Evolutionary conservation across 2,797 vertebrate species (phyloP).

Genomic region (Nannoperca obscura): DNA sequence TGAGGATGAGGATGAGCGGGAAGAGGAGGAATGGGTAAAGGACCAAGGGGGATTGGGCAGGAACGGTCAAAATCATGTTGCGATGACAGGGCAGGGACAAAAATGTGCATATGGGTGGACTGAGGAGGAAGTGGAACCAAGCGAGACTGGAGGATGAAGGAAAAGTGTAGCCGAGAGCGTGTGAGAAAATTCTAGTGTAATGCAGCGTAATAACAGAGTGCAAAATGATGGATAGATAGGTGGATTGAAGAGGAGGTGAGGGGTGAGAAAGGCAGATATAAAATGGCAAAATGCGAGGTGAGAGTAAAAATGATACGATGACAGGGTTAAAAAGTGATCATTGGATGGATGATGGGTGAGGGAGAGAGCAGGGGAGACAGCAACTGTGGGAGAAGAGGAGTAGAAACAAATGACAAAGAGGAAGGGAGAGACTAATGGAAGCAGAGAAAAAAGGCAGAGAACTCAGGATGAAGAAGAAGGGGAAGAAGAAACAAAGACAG

Average conservation of each 20-base stretch:
- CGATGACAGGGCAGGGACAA: too few species aligned
- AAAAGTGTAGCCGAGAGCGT: too few species aligned
- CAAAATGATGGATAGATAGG: conserved; percentile 44
- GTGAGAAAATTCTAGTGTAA: too few species aligned
- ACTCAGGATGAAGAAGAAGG: not conserved
- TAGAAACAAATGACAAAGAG: conserved; percentile 8
- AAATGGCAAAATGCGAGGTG: conserved; percentile 10
- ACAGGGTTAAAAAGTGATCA: conserved; percentile 52
- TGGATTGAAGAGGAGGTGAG: conserved; percentile 12
- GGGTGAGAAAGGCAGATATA: conserved; percentile 16
- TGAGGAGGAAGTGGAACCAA: too few species aligned
- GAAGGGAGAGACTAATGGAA: not conserved
- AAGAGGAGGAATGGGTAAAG: too few species aligned
- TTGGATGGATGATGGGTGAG: conserved; percentile 45
- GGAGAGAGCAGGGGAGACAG: conserved; percentile 12
- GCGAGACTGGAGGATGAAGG: too few species aligned
- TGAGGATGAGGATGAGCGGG: too few species aligned
- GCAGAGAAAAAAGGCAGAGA: too few species aligned
- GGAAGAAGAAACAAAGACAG: conserved; percentile 5
- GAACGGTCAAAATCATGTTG: too few species aligned
- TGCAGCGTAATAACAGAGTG: not conserved
- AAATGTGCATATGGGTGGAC: too few species aligned
- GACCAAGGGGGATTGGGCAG: too few species aligned
- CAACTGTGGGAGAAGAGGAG: not conserved
- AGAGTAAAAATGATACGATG: conserved; percentile 35